Evolutionary conservation across 2,113 vertebrate genomes (phyloP).

Genomic region (Anguilla japonica): DNA sequence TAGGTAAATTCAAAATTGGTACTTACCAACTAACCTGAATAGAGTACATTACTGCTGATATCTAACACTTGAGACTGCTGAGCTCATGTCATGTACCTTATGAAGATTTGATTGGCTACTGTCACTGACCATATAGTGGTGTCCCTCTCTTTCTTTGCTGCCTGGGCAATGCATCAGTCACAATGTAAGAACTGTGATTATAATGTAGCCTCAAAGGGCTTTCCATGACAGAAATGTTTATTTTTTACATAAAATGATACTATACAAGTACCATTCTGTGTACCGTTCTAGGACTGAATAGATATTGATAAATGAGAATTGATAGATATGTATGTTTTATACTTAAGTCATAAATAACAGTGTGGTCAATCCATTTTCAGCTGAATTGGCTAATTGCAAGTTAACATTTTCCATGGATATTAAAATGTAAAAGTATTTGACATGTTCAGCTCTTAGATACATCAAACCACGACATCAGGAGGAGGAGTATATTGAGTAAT

Average conservation of each 20-base stretch:
- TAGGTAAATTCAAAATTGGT: background rate
- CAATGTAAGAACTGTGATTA: background rate
- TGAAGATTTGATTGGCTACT: no score
- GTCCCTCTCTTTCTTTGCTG: no score
- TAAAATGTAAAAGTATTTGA: slow-evolving; percentile 2
- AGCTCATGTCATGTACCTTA: no score
- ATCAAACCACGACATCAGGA: background rate
- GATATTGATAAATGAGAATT: no score
- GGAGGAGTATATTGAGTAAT: background rate
- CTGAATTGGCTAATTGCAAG: background rate
- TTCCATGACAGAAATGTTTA: background rate
- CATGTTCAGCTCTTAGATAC: background rate
- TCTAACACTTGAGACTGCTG: no score
- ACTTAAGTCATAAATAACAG: background rate
- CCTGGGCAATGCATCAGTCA: background rate
- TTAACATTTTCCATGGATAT: background rate
- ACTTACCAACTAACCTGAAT: no score
- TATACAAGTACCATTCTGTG: background rate
- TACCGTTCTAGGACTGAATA: no score
- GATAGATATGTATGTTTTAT: background rate
- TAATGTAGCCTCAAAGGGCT: background rate
- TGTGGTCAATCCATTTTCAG: background rate
- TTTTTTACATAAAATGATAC: background rate
- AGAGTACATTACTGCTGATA: no score
- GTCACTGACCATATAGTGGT: no score